phyloP scores from a whole-genome alignment of 53 echinoderm and acorn worm species.

The Glandiceps talaboti region DNA sequence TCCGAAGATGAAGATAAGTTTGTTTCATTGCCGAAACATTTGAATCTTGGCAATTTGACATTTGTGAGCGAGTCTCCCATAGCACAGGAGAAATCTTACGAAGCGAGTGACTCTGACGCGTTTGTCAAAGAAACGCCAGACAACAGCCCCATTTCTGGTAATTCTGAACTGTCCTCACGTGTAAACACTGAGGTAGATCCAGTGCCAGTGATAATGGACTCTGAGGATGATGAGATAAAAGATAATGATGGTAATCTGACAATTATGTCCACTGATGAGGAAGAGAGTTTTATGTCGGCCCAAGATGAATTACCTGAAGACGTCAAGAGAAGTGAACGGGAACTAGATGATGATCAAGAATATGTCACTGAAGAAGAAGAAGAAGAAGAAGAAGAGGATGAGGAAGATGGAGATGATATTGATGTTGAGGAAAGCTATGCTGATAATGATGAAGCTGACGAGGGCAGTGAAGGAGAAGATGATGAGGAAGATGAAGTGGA shows the following conservation, averaged over 20 bases:
- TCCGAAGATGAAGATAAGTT: conserved; percentile 20
- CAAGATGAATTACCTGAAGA: neutral
- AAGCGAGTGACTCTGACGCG: neutral
- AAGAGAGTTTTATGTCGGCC: neutral
- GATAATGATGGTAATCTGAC: neutral
- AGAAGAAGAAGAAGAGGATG: neutral
- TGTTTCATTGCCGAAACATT: neutral
- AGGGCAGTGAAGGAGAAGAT: too few relatives aligned
- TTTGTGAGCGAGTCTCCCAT: neutral
- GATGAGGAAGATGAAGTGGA: too few relatives aligned
- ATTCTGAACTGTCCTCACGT: neutral
- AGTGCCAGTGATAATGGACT: neutral
- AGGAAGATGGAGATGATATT: too few relatives aligned
- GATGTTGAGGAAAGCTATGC: neutral
- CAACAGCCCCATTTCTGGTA: neutral
- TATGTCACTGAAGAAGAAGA: neutral
- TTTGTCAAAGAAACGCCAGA: neutral
- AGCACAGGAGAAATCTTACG: neutral
- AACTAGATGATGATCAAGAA: neutral
- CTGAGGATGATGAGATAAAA: neutral
- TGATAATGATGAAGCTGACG: neutral
- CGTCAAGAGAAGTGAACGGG: neutral
- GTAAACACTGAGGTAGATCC: neutral
- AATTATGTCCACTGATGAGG: neutral
- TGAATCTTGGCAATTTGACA: neutral